Evolutionary conservation across 1,140 invertebrate species (phyloP), one percentile per base, ranked within the genome.

Genomic region (Parapsyche elsis): DNA sequence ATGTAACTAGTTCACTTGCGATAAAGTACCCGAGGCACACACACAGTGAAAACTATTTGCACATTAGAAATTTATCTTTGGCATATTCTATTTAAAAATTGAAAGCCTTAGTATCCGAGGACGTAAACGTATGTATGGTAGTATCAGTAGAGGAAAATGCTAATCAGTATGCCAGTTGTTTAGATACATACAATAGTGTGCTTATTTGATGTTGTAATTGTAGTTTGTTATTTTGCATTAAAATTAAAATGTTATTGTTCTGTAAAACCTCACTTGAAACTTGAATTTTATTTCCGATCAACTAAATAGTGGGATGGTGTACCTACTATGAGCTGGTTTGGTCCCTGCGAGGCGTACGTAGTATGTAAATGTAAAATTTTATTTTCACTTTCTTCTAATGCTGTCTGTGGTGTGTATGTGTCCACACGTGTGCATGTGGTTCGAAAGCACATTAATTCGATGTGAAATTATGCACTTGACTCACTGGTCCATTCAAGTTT

Each of bases 321-420:
- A n/a, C n/a, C n/a, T n/a, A n/a, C n/a, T n/a, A n/a, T n/a, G n/a
- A n/a, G n/a, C n/a, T n/a, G 45, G 5, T 46, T 46, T 46, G 12
- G 45, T 46, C 45, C 5, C 5, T 7, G 45, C 12, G 5, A 46
- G 5, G 45, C 5, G 45, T 53, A 16, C 49, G 12, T 53, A 7
- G 30, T 38, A 7, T 38, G 16, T 53, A 24, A 67, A 67, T 67
- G 64, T 67, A 67, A 67, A 67, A 26, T 67, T 67, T 67, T 67
- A 67, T 67, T 67, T 67, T 67, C 64, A 67, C 64, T 67, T 67
- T 67, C 64, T 67, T 67, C 64, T 67, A 67, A 67, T 38, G 30
- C 64, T 10, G 21, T 23, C 21, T 4, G 19, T n/a, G 30, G 30
- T 26, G 64, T 67, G 9, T 67, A 67, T 23, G 49, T 53, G 64